Percentiles rank a stretch among this genome's conserved stretches.
phyloP scores from a whole-genome alignment of 2,797 vertebrate species.

The Semotilus atromaculatus region DNA sequence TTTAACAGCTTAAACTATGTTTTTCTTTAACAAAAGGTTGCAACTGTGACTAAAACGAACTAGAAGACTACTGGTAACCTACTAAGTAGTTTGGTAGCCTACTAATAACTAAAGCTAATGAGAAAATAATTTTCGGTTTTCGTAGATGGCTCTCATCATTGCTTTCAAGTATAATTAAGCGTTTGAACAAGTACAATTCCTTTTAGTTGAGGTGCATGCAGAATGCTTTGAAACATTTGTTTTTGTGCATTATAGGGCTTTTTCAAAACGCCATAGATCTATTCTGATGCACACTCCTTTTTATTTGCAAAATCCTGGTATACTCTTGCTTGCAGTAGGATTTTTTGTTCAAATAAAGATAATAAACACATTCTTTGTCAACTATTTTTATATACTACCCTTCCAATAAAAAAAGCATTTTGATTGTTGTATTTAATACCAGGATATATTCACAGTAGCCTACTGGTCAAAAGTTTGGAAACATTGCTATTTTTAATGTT shows the following conservation, averaged over 20 bases:
- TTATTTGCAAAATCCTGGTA: constrained; percentile 40
- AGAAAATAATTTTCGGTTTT: constrained; percentile 22
- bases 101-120: constrained; percentile 27
- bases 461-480: too few relatives aligned
- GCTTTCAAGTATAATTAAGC: constrained; percentile 26
- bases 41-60: constrained; percentile 47
- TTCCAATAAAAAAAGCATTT: too few relatives aligned
- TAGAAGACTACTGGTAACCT: constrained; percentile 50
- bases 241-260: constrained; percentile 7
- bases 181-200: constrained; percentile 12
- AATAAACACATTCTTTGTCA: neutral
- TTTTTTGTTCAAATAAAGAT: constrained; percentile 56
- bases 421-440: too few relatives aligned
- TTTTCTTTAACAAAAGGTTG: constrained; percentile 43
- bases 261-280: constrained; percentile 38
- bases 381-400: neutral
- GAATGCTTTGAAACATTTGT: constrained; percentile 36
- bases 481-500: too few relatives aligned
- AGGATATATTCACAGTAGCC: too few relatives aligned
- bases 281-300: constrained; percentile 46
- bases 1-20: constrained; percentile 43
- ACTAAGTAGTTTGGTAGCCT: constrained; percentile 46
- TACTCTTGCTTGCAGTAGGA: constrained; percentile 55
- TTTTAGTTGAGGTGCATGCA: constrained; percentile 44
- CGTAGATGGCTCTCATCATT: constrained; percentile 39